phyloP scores from a whole-genome alignment of 1,140 invertebrate species.

The Cherax destructor region DNA sequence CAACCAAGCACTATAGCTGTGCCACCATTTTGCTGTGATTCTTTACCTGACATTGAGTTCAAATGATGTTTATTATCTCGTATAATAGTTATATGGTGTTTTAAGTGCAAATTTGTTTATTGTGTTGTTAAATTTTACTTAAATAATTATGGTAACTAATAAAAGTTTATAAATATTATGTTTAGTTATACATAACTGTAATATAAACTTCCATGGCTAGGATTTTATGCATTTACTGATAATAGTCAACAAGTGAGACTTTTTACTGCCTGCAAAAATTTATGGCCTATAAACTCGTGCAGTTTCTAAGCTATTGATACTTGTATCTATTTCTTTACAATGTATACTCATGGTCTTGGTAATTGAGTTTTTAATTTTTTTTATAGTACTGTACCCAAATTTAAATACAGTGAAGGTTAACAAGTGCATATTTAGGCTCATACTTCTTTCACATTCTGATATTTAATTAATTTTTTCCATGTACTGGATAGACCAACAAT shows the following conservation, averaged over 20 bases:
- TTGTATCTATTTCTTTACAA: no score
- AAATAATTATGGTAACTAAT: not conserved
- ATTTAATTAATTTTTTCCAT: no score
- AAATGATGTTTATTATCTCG: slow-evolving; percentile 32
- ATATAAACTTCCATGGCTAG: slow-evolving; percentile 41
- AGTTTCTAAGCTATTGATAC: no score
- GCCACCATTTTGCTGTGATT: slow-evolving; percentile 59
- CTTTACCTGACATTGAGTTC: slow-evolving; percentile 62
- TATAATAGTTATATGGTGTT: slow-evolving; percentile 46
- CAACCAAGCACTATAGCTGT: slow-evolving; percentile 30
- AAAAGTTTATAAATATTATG: not conserved
- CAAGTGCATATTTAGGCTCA: no score
- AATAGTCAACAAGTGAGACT: slow-evolving; percentile 22
- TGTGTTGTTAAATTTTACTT: slow-evolving; percentile 26
- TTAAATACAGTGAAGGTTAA: no score
- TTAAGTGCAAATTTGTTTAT: slow-evolving; percentile 60
- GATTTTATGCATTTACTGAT: slow-evolving; percentile 35
- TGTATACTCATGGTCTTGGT: no score
- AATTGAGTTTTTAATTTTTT: no score
- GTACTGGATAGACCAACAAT: no score
- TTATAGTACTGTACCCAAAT: no score
- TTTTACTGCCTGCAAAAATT: not conserved
- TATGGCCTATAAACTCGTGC: not conserved
- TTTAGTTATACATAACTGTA: not conserved
- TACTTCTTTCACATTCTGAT: no score